Base-by-base conservation (phyloP, 2,797 vertebrate genomes). In the Dallia pectoralis region DNA sequence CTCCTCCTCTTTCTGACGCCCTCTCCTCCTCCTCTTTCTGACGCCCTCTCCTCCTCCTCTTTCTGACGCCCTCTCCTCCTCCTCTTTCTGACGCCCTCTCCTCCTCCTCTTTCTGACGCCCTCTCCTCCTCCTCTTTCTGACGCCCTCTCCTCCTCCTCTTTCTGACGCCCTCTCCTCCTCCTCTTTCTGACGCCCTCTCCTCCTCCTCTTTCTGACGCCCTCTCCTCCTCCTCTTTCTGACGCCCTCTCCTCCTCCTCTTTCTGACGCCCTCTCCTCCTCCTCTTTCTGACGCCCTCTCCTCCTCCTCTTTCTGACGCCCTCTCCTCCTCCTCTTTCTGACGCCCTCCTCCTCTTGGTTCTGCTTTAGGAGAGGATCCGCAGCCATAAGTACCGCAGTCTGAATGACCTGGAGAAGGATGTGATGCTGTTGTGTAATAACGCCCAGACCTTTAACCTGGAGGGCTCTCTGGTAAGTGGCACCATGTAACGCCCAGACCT, bases 361-460 rank as follows among this genome's bases (percentile, higher is more conserved):
- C 47, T 9, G 15, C 18, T 2, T 0, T 87, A 99, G 97, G 97
- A 98, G 71, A 93, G 97, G 59, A 98, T 99, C 85, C 93, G 96
- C 4, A 98, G 93, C 87, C 97, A 98, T 83, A 98, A 98, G 74
- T 99, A 99, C 87, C 96, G 97, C 72, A 95, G 95, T 86, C 93
- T 99, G 8, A 96, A 95, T 0, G 97, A 99, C 88, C 89, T 99
- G 82, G 97, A 99, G 90, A 98, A 97, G 86, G 97, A 99, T 0
- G 96, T 99, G 64, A 98, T 98, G 97, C 90, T 97, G 82, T 93
- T 98, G 4, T 99, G 97, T 88, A 96, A 97, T 86, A 99, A 99
- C 0, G 97, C 97, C 0, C 97, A 99, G 91, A 97, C 96, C 16
- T 99, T 98, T 86, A 99, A 99, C 91, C 91, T 99, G 40, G 97